Conservation (phyloP, 2,888 invertebrate genomes). For the Drosophila rellima region DNA sequence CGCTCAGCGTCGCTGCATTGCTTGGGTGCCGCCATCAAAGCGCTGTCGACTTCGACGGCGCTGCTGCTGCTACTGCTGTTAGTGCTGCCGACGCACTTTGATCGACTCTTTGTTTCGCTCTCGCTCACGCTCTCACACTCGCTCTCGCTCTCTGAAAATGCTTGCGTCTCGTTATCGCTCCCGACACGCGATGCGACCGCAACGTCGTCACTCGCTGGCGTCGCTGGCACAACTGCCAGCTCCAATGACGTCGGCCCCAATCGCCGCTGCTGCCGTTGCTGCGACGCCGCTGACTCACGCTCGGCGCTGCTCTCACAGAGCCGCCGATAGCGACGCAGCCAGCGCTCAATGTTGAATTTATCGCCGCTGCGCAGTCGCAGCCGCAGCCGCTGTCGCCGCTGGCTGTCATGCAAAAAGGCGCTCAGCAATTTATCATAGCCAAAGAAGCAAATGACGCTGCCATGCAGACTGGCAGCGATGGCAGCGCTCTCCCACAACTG, state of each 20-base stretch:
- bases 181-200: constrained; percentile 46
- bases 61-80: constrained; percentile 12
- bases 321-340: constrained; percentile 43
- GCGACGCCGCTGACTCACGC: constrained; percentile 36
- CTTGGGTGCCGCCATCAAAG: constrained; percentile 58
- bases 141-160: constrained; percentile 9
- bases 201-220: constrained; percentile 69
- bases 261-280: constrained; percentile 28
- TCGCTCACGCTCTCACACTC: constrained; percentile 14
- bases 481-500: constrained; percentile 54
- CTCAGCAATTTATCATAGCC: constrained; percentile 62
- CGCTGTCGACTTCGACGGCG: constrained; percentile 34
- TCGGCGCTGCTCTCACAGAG: constrained; percentile 24
- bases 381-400: constrained; percentile 41
- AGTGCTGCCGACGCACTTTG: constrained; percentile 23
- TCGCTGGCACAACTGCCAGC: constrained; percentile 62
- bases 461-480: constrained; percentile 55
- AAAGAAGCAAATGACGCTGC: constrained; percentile 60
- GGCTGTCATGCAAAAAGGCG: constrained; percentile 39
- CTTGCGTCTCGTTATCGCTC: constrained; percentile 31
- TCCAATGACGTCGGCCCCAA: constrained; percentile 47
- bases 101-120: constrained; percentile 38
- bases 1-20: constrained; percentile 50
- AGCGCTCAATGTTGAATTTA: constrained; percentile 37
- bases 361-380: constrained; percentile 45